phyloP scores from a whole-genome alignment of 2,113 vertebrate genomes.

The Cricetomys ansorgei region DNA sequence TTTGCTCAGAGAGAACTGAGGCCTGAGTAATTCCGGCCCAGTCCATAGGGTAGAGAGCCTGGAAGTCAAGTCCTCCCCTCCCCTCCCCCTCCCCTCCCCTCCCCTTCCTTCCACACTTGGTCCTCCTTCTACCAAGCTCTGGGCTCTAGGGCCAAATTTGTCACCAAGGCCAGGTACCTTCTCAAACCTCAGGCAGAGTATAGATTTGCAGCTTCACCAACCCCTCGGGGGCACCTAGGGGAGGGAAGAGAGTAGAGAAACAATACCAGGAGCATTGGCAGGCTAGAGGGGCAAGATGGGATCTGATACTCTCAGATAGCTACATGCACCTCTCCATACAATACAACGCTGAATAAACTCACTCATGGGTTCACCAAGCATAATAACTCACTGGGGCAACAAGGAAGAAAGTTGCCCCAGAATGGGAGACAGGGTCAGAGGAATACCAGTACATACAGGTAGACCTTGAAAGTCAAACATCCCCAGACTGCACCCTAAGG shows the following conservation, averaged over 20 bases:
- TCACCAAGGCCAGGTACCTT: neutral
- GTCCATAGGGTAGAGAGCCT: neutral
- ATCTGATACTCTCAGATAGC: neutral
- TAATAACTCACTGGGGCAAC: neutral
- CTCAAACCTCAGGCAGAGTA: neutral
- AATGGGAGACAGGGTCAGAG: neutral
- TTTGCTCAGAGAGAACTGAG: neutral
- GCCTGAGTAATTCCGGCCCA: neutral
- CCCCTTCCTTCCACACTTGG: rapidly evolving
- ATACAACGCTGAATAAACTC: neutral
- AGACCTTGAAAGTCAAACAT: neutral
- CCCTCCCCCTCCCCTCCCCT: too few relatives aligned
- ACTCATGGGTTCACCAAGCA: rapidly evolving
- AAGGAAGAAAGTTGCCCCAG: neutral
- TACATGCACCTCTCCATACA: neutral
- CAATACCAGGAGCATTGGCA: neutral
- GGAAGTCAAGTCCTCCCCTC: neutral
- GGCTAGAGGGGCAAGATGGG: neutral
- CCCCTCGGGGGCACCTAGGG: neutral
- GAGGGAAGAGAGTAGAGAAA: neutral
- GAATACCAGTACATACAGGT: rapidly evolving
- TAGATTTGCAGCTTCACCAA: neutral
- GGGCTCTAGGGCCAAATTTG: neutral
- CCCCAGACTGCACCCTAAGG: too few relatives aligned
- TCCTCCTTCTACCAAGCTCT: neutral